A percentile compares a stretch with the other conserved stretches of the same genome.
Evolutionary conservation across 2,797 vertebrate genomes (phyloP).

Genomic region (Parauchenoglanis punctatus): DNA sequence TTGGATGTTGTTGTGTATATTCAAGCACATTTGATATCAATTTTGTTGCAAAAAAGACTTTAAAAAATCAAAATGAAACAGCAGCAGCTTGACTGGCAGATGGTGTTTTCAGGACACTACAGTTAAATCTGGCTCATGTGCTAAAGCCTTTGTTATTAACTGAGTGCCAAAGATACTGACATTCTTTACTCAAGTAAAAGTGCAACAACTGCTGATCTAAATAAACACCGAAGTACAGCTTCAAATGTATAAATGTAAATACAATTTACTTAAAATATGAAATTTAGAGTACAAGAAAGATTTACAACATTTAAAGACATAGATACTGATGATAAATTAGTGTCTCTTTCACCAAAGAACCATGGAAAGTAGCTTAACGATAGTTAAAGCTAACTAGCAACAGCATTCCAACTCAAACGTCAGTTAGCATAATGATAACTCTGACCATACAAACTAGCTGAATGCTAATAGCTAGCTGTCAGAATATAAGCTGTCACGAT

Average conservation of each 20-base stretch:
- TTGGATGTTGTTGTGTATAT: not conserved
- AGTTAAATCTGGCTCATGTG: not conserved
- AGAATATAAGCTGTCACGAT: not conserved
- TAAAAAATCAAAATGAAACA: not conserved
- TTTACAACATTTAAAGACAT: not conserved
- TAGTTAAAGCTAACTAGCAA: not conserved
- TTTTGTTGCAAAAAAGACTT: not conserved
- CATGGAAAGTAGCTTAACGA: not conserved
- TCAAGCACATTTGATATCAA: not conserved
- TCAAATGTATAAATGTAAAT: not conserved
- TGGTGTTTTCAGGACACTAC: conserved; percentile 1
- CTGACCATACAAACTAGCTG: not conserved
- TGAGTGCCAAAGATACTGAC: not conserved
- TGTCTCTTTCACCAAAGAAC: not conserved
- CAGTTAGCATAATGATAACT: not conserved
- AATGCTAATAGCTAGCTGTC: not conserved
- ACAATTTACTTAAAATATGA: no score
- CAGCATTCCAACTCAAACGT: not conserved
- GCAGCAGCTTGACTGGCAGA: conserved; percentile 18
- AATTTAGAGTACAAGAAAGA: not conserved
- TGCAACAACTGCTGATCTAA: not conserved
- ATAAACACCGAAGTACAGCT: not conserved
- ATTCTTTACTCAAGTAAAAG: not conserved
- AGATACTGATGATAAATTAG: not conserved
- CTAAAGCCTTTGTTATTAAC: conserved; percentile 2